Conservation (phyloP, 2,888 invertebrate species). For the Apotomis capreana region DNA sequence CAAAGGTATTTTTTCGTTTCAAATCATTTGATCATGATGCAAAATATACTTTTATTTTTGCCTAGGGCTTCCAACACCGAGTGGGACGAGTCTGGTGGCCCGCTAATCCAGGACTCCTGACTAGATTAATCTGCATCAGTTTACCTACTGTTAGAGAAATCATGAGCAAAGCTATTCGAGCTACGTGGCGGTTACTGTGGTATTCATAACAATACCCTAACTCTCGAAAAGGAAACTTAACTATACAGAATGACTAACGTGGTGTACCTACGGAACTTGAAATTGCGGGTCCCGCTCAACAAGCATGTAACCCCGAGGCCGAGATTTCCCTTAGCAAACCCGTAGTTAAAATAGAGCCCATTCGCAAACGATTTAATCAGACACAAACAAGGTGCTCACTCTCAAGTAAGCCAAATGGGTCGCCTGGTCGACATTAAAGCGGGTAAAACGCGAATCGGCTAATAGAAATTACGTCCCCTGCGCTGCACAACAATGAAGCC, state of each 20-base stretch:
- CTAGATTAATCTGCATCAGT: too few relatives aligned
- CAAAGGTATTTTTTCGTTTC: too few relatives aligned
- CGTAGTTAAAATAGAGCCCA: slow-evolving; percentile 11
- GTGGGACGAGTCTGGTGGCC: too few relatives aligned
- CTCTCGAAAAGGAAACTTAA: too few relatives aligned
- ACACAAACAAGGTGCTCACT: slow-evolving; percentile 29
- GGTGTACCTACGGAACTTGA: not conserved
- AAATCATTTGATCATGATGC: too few relatives aligned
- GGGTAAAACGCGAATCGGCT: slow-evolving; percentile 43
- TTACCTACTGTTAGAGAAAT: too few relatives aligned
- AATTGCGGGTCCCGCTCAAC: slow-evolving; percentile 1
- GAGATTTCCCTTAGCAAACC: not conserved
- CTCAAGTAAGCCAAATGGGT: slow-evolving; percentile 34
- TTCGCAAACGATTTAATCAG: slow-evolving; percentile 30
- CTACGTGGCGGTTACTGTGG: too few relatives aligned
- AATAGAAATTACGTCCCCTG: slow-evolving; percentile 62
- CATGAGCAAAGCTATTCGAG: too few relatives aligned
- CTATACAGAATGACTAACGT: not conserved
- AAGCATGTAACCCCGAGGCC: not conserved
- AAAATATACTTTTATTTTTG: too few relatives aligned
- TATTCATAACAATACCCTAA: too few relatives aligned
- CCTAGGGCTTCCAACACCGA: too few relatives aligned
- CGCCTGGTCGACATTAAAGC: slow-evolving; percentile 19
- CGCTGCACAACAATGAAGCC: slow-evolving; percentile 62
- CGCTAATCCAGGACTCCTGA: too few relatives aligned